These are phyloP conservation scores for Aphodius sticticus DNA, from an alignment of 2,888 invertebrate genomes.

Conservation along the genomic window DNA sequence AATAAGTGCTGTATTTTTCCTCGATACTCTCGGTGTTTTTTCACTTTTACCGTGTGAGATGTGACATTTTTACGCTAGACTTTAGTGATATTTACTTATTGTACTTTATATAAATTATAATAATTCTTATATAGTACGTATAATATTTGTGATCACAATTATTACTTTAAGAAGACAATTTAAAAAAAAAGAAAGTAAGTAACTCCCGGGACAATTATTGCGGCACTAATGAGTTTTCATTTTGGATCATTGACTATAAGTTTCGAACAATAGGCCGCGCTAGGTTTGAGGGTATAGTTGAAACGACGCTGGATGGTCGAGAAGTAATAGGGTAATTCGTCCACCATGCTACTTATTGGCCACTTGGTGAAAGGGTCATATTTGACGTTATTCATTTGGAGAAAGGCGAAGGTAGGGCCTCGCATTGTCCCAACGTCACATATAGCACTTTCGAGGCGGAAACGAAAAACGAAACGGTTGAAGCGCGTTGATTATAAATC, in stretches of 20 bases:
- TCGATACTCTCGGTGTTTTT: constrained; percentile 33
- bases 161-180: constrained; percentile 9
- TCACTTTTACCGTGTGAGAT: constrained; percentile 50
- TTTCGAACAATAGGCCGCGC: constrained; percentile 25
- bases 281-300: background rate
- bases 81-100: constrained; percentile 46
- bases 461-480: background rate
- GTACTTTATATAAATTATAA: constrained; percentile 38
- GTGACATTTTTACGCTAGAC: constrained; percentile 41
- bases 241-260: background rate
- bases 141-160: constrained; percentile 38
- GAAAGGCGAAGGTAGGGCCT: constrained; percentile 32
- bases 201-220: constrained; percentile 56
- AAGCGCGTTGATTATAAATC: constrained; percentile 37
- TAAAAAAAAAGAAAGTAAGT: constrained; percentile 12
- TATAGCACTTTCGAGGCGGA: constrained; percentile 5
- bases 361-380: constrained; percentile 7
- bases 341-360: constrained; percentile 20
- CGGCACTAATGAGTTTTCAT: constrained; percentile 48
- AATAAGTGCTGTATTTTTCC: constrained; percentile 25
- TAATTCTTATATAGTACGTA: constrained; percentile 39
- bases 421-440: constrained; percentile 27
- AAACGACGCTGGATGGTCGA: constrained; percentile 6
- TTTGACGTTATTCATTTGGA: constrained; percentile 25
- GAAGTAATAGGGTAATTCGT: constrained; percentile 24